Percentiles rank a stretch among this genome's conserved stretches.
These are phyloP conservation scores for Macrotus californicus DNA, from an alignment of 2,113 vertebrate genomes.

Conservation along the genomic window DNA sequence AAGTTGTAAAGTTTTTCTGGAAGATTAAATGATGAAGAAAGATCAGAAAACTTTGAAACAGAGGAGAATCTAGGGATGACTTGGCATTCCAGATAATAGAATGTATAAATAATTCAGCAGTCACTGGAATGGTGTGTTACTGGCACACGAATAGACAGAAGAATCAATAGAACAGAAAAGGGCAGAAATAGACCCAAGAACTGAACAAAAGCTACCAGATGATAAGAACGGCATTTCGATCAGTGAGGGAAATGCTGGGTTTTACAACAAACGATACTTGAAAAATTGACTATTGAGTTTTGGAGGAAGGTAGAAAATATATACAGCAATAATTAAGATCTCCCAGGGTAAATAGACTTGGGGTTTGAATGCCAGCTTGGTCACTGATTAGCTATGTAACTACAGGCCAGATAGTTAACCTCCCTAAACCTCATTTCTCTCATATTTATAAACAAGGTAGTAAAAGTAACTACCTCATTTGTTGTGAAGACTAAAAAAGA, in stretches of 20 bases:
- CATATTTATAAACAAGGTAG: constrained; percentile 11
- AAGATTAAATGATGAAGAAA: not conserved
- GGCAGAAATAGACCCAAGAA: constrained; percentile 4
- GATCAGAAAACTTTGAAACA: constrained; percentile 24
- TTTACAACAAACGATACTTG: not conserved
- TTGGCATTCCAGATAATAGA: not conserved
- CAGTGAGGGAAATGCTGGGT: not conserved
- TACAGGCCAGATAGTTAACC: not conserved
- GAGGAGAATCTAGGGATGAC: not conserved
- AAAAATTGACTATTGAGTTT: not conserved
- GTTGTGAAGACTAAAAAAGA: not conserved
- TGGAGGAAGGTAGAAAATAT: not conserved
- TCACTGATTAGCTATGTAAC: not conserved
- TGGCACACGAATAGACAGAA: not conserved
- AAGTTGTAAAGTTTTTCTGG: not conserved
- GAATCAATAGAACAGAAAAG: constrained; percentile 35
- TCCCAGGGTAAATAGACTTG: not conserved
- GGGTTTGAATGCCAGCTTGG: not conserved
- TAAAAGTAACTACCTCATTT: constrained; percentile 7
- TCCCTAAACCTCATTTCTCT: not conserved
- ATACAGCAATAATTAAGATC: not conserved
- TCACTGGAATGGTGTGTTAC: not conserved
- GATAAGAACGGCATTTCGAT: not conserved
- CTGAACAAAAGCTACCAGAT: not conserved
- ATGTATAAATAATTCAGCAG: constrained; percentile 45